phyloP scores from a whole-genome alignment of 1,140 invertebrate species.

The Charaxes varanes region DNA sequence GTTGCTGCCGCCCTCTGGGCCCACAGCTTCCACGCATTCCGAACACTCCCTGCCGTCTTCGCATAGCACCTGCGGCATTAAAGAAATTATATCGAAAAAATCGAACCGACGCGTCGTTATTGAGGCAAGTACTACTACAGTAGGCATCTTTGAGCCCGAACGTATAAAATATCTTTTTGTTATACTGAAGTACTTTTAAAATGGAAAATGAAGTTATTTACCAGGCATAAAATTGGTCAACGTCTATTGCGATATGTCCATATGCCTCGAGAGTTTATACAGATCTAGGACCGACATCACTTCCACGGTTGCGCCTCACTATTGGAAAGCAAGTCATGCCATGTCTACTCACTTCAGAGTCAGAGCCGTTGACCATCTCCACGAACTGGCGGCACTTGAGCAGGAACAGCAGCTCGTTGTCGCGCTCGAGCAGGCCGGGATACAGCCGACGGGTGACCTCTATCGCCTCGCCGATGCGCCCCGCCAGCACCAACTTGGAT shows the following conservation, averaged over 20 bases:
- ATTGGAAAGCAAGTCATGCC: too few relatives aligned
- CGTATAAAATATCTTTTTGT: too few relatives aligned
- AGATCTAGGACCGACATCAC: too few relatives aligned
- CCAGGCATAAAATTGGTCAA: too few relatives aligned
- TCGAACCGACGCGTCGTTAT: too few relatives aligned
- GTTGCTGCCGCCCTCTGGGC: slow-evolving; percentile 30
- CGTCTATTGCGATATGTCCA: too few relatives aligned
- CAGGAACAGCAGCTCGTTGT: slow-evolving; percentile 93
- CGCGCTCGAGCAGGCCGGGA: slow-evolving; percentile 91
- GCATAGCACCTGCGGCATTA: slow-evolving; percentile 3
- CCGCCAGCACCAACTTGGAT: slow-evolving; percentile 92
- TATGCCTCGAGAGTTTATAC: too few relatives aligned
- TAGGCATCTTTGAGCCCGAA: too few relatives aligned
- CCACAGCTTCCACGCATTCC: slow-evolving; percentile 18
- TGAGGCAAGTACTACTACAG: too few relatives aligned
- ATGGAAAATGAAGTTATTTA: too few relatives aligned
- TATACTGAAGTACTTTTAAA: too few relatives aligned
- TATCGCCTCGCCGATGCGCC: slow-evolving; percentile 96
- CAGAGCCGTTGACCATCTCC: slow-evolving; percentile 92
- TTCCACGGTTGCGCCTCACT: too few relatives aligned
- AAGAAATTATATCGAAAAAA: not conserved
- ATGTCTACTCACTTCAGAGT: slow-evolving; percentile 76
- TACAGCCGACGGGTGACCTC: slow-evolving; percentile 91
- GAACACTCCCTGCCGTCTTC: slow-evolving; percentile 26
- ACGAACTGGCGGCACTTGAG: slow-evolving; percentile 98